Conservation (phyloP, 2,113 vertebrate species). For the Micromys minutus region DNA sequence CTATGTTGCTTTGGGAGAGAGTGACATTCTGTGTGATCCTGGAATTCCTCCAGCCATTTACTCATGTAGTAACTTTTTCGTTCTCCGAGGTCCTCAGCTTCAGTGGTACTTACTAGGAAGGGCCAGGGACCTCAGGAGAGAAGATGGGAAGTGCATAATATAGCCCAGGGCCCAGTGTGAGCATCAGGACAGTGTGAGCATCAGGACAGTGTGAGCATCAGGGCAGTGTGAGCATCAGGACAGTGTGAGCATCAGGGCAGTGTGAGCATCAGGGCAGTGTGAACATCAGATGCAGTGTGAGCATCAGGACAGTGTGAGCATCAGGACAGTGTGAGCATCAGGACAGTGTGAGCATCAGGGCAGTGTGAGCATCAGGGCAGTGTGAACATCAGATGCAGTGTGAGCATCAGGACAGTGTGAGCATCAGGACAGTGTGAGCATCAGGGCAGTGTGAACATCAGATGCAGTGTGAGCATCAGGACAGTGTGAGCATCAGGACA, state of each 20-base stretch:
- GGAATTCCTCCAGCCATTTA: not conserved
- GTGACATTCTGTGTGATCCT: not conserved
- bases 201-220: too few species aligned
- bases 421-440: too few species aligned
- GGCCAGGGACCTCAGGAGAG: not conserved
- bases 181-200: too few species aligned
- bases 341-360: not conserved
- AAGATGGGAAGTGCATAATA: rapidly evolving
- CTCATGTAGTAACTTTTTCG: not conserved
- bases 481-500: not conserved
- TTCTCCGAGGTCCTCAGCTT: not conserved
- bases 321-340: too few species aligned
- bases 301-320: too few species aligned
- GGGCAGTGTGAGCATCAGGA: too few species aligned
- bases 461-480: too few species aligned
- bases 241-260: not conserved
- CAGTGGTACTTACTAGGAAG: not conserved
- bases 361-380: too few species aligned
- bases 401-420: not conserved
- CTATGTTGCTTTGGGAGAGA: not conserved
- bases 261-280: too few species aligned
- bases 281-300: not conserved
- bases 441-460: too few species aligned
- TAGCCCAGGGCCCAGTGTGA: not conserved
- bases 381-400: too few species aligned